Evolutionary conservation across 64 coral and sea anemone genomes (phyloP), one percentile per base, ranked within the genome.

Genomic region (Stylophora pistillata): DNA sequence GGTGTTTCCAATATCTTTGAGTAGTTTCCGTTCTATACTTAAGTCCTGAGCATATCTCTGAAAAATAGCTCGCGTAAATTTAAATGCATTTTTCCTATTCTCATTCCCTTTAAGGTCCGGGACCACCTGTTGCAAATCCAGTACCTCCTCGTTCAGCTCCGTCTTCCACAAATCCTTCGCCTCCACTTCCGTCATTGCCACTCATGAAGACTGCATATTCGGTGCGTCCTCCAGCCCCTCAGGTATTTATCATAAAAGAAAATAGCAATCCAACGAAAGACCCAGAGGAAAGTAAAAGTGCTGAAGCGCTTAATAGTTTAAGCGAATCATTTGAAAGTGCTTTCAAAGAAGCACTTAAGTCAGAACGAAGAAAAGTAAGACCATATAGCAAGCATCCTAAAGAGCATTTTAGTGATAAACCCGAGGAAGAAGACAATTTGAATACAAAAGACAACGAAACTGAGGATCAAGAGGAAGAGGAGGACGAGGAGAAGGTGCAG

Each of bases 201-300:
- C 23, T 21, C 13, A 6, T 21, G 33, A 37, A 70, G 58, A n/a
- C 31, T 27, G 62, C 34, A 9, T 84, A 84, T 28, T 61, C 61
- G 2, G 80, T 20, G 20, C 80, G 61, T 70, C 80, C 80, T n/a
- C 34, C 80, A 64, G 30, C 80, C 34, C 80, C 80, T 84, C 80
- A 84, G 37, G 80, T 84, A 84, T 84, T 84, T 70, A 84, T 84
- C 34, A 84, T 84, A 21, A 84, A 84, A 61, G 80, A 84, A 55
- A 70, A 70, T 70, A 71, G 18, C 31, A 62, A 20, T 69, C 53
- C 80, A 16, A 18, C 80, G 1, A 84, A 52, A 70, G 80, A 68
- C 58, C 30, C 32, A n/a, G 62, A 84, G 15, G 80, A 84, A 60
- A 68, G 62, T n/a, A 70, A 84, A 62, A 84, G 80, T 70, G 80